These are phyloP conservation scores for Centropyge bicolor DNA, from an alignment of 2,797 vertebrate genomes.

Conservation along the genomic window DNA sequence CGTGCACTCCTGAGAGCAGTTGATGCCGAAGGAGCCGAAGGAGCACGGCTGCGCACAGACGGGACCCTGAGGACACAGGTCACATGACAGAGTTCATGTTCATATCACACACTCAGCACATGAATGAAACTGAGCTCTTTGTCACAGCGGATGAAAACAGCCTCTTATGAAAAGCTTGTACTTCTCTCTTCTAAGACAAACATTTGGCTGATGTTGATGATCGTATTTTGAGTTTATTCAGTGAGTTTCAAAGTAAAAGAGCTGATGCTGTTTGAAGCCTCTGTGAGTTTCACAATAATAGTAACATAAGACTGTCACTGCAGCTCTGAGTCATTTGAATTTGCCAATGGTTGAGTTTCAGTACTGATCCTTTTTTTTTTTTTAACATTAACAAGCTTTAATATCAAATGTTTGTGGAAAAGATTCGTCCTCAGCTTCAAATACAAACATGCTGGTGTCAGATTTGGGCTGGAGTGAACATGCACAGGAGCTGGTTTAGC, in stretches of 20 bases:
- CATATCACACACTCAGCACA: too few relatives aligned
- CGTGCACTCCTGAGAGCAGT: constrained; percentile 94
- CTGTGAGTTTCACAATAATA: too few relatives aligned
- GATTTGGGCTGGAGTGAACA: neutral
- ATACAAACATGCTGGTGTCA: neutral
- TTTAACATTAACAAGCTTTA: neutral
- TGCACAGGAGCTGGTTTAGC: neutral
- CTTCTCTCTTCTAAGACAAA: neutral
- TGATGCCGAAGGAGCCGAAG: constrained; percentile 93
- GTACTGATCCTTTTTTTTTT: neutral
- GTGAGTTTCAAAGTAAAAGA: neutral
- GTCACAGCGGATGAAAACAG: neutral
- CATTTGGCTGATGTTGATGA: neutral
- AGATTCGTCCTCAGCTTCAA: neutral
- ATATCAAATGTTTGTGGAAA: neutral
- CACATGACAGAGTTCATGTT: neutral
- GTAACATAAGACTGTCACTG: too few relatives aligned
- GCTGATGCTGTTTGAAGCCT: too few relatives aligned
- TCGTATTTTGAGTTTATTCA: neutral
- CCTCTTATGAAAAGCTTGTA: too few relatives aligned
- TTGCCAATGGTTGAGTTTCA: too few relatives aligned
- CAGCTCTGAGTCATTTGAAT: too few relatives aligned
- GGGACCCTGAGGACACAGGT: constrained; percentile 85
- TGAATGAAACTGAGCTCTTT: neutral
- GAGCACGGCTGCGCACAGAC: constrained; percentile 96